Evolutionary conservation across 2,113 vertebrate genomes (phyloP), one percentile per base, ranked within the genome.

Genomic region (Phylloscopus trochiloides): DNA sequence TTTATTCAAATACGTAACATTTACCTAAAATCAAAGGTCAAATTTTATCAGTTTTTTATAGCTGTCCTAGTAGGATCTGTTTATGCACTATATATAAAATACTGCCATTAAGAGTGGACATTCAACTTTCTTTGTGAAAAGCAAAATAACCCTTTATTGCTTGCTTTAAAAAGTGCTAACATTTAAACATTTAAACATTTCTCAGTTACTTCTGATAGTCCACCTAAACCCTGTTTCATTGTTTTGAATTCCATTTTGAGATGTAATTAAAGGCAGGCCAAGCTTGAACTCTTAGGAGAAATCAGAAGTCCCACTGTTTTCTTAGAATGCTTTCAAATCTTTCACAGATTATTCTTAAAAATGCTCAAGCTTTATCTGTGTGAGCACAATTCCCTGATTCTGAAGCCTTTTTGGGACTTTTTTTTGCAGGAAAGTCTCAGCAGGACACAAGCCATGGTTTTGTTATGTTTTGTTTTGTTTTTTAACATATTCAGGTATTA

Each of bases 11-110:
- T 88, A 77, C 9, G 59, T 96, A 96, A 94, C 57, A 86, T 93
- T 94, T 94, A 38, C 47, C 63, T 85, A 96, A 89, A 96, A 65
- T 54, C 55, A 95, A 96, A 96, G 94, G 82, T 94, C 92, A 96
- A 14, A 80, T 74, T 92, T 79, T 86, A 90, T 31, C 85, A 83
- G 42, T 15, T 93, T 92, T 94, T 94, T 92, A 92, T 88, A 47
- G 63, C 59, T 83, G 10, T 73, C n/a, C 34, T 90, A 38, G 54
- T 34, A 88, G 47, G 31, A 80, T 82, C 59, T 90, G 43, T 51
- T 96, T 83, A 59, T 74, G 62, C 18, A 63, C 32, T 83, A 24
- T 62, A 31, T 59, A 76, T 80, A 80, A 92, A 91, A 81, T 83
- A 36, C 11, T 91, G 55, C 34, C 18, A 34, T 78, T 79, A 83